Evolutionary conservation across 2,113 vertebrate genomes (phyloP).

Genomic region (Hassar affinis): DNA sequence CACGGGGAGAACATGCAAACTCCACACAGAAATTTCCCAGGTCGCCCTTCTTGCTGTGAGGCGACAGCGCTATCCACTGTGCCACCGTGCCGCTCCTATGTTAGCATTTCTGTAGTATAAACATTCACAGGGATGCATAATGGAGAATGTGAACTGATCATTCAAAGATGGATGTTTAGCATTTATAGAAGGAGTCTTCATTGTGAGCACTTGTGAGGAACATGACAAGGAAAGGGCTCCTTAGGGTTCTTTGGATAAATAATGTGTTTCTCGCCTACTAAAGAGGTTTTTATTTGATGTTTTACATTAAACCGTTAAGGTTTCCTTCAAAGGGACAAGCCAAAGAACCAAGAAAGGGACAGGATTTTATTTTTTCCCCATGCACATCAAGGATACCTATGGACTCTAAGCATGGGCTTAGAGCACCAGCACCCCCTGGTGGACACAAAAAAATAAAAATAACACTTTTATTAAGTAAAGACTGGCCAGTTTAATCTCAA

Average conservation of each 20-base stretch:
- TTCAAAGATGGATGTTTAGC: background rate
- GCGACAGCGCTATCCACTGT: too few species aligned
- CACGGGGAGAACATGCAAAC: too few species aligned
- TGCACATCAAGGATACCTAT: background rate
- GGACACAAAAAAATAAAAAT: background rate
- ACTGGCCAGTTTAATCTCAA: constrained; percentile 41
- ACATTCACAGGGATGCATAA: background rate
- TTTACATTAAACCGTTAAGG: background rate
- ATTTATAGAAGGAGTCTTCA: background rate
- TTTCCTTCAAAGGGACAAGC: background rate
- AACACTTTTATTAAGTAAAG: background rate
- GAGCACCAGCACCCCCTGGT: constrained; percentile 5
- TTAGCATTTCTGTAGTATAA: background rate
- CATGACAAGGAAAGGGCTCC: background rate
- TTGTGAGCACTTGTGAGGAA: background rate
- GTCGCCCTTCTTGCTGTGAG: too few species aligned
- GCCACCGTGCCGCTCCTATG: too few species aligned
- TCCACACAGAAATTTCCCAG: too few species aligned
- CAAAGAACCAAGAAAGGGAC: background rate
- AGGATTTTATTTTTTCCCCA: background rate
- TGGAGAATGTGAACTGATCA: too few species aligned
- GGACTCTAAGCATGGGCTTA: background rate
- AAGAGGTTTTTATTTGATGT: background rate
- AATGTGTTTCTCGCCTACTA: background rate
- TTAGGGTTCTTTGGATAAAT: background rate